Evolutionary conservation across 2,888 invertebrate species (phyloP).

Genomic region (Lepidocyrtoides sp.): DNA sequence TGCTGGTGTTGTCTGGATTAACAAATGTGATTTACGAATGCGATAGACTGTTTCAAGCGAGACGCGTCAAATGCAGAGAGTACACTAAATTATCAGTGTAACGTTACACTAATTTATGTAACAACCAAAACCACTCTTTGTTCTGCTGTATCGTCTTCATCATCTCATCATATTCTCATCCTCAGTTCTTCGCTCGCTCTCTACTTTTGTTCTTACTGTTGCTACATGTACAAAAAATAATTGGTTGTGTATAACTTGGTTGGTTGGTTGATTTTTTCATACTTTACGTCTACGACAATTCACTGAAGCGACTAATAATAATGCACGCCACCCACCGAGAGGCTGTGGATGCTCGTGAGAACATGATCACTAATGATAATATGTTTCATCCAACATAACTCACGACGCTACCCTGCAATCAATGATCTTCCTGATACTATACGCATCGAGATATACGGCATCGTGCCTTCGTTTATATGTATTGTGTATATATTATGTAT

Average conservation of each 20-base stretch:
- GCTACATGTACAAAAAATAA: neutral
- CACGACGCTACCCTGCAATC: neutral
- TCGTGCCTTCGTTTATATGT: neutral
- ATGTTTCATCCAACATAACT: neutral
- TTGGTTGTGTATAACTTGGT: neutral
- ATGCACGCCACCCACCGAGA: neutral
- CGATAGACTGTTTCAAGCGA: too few relatives aligned
- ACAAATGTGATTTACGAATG: neutral
- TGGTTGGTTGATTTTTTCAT: neutral
- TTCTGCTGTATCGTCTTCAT: too few relatives aligned
- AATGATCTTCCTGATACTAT: neutral
- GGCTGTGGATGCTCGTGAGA: neutral
- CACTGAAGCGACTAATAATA: slow-evolving; percentile 1
- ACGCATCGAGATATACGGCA: too few relatives aligned
- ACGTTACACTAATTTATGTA: too few relatives aligned
- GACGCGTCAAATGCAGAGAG: too few relatives aligned
- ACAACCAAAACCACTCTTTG: too few relatives aligned
- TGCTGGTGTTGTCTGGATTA: neutral
- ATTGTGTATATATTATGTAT: neutral
- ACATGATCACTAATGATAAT: slow-evolving; percentile 7
- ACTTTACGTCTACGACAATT: neutral
- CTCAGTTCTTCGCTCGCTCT: neutral
- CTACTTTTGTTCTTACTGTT: neutral
- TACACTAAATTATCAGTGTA: too few relatives aligned
- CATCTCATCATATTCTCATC: neutral